Evolutionary conservation across 1,140 invertebrate species (phyloP), one percentile per base, ranked within the genome.

Genomic region (Zophobas morio): DNA sequence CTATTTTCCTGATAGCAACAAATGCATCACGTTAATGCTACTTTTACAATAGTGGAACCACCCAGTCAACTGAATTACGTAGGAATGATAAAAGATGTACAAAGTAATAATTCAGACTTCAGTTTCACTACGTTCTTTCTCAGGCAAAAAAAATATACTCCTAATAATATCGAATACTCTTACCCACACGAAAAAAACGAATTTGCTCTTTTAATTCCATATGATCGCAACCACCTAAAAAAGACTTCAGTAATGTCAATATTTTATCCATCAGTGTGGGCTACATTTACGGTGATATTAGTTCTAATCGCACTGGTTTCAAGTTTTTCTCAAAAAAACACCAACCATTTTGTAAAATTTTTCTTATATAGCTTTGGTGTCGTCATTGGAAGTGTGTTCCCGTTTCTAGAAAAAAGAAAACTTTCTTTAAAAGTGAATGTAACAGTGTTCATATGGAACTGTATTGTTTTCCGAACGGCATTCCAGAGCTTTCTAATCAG

Each of bases 141-240:
- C 20, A 5, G 49, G 6, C 42, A 42, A 6, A 8, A 3, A 8
- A 46, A 39, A 2, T 2, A 63, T 35, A 20, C 35, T 34, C n/a
- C n/a, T 40, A 33, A n/a, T 40, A 1, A 47, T 1, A 6, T n/a
- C 32, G 42, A 70, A 70, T 37, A 32, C 42, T n/a, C 35, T 6
- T 72, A 72, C 49, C 70, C 70, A 32, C 42, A 49, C 5, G n/a
- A 53, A 47, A 72, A 4, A 20, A 51, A 20, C n/a, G 49, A 51
- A 51, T 20, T 51, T n/a, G 49, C 20, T 2, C 6, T 51, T n/a
- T 20, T 51, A 20, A 51, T 51, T 51, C 49, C 49, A 6, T n/a
- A 5, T 2, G n/a, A 51, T 6, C 6, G n/a, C 3, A 51, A 51
- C n/a, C 20, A 2, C n/a, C 2, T 20, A 5, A 4, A 51, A 20